phyloP scores from a whole-genome alignment of 2,888 invertebrate genomes.

The Flexamia atlantica region DNA sequence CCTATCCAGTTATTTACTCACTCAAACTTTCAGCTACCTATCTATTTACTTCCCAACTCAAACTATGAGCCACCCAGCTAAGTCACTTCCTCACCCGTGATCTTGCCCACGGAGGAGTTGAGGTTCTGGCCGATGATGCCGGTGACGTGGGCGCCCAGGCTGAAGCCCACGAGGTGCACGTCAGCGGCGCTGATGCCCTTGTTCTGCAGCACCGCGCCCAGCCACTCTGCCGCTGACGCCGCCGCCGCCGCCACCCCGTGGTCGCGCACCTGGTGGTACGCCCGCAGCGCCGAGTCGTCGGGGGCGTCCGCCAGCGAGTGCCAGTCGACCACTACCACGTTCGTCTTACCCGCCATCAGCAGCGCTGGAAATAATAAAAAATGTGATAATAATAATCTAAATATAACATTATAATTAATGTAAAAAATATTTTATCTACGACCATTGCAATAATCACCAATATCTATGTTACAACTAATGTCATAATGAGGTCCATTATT shows the following conservation, averaged over 20 bases:
- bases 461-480: too few relatives aligned
- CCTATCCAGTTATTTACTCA: background rate
- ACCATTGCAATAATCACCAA: too few relatives aligned
- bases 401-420: too few relatives aligned
- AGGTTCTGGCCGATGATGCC: constrained; percentile 75
- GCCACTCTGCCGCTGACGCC: constrained; percentile 37
- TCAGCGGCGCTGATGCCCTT: constrained; percentile 68
- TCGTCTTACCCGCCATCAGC: constrained; percentile 50
- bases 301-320: constrained; percentile 23
- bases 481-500: too few relatives aligned
- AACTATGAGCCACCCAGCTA: too few relatives aligned
- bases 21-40: too few relatives aligned
- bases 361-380: constrained; percentile 52
- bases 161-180: constrained; percentile 82
- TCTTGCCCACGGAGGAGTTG: constrained; percentile 71
- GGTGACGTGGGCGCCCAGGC: constrained; percentile 81
- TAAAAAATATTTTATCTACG: too few relatives aligned
- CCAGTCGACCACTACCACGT: constrained; percentile 63
- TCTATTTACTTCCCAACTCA: too few relatives aligned
- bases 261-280: constrained; percentile 34
- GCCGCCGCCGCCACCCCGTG: constrained; percentile 47
- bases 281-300: constrained; percentile 54
- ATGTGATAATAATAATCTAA: too few relatives aligned
- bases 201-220: constrained; percentile 24
- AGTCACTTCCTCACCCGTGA: constrained; percentile 79